Evolutionary conservation across 2,888 invertebrate genomes (phyloP), one percentile per base, ranked within the genome.

Genomic region (Abscondita cerata): DNA sequence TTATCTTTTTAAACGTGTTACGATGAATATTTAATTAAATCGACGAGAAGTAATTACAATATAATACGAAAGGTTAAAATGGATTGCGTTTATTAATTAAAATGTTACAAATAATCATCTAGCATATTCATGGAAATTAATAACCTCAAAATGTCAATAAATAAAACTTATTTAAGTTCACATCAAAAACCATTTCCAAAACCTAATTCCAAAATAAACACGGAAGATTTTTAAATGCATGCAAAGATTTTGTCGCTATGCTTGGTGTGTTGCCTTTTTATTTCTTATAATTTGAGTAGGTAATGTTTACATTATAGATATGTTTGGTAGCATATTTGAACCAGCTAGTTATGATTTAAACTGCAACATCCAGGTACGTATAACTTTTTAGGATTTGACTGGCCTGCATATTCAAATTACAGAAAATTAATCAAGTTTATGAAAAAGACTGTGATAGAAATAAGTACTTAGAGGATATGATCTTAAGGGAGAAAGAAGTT

Each of bases 331-430:
- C 76, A 78, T 86, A 15, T 90, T 90, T 77, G 82, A 85, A 53
- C 88, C 90, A 25, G 87, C 91, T 33, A 87, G 86, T 72, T 84
- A 84, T 78, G 90, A 91, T 73, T 88, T 91, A 84, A 84, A 85
- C 79, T 87, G 87, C 71, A 91, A 91, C 77, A 85, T 91, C 66
- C 83, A 86, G 77, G 90, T 90, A 81, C 84, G 83, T 77, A 33
- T 3, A 2, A n/a, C 12, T 5, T 3, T 52, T 52, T 5, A 16
- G 12, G 16, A 1, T n/a, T 47, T 8, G n/a, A 41, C 20, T 18
- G 6, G 25, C 2, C 12, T n/a, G 1, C 16, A 11, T 31, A 19
- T 47, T 33, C 12, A 20, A 34, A 33, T 25, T 25, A 18, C 77
- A 89, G 88, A 88, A 88, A 84, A 80, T 89, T 53, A 81, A 80